These are phyloP conservation scores for Cyprinodon tularosa DNA, from an alignment of 2,113 vertebrate species.

Conservation along the genomic window DNA sequence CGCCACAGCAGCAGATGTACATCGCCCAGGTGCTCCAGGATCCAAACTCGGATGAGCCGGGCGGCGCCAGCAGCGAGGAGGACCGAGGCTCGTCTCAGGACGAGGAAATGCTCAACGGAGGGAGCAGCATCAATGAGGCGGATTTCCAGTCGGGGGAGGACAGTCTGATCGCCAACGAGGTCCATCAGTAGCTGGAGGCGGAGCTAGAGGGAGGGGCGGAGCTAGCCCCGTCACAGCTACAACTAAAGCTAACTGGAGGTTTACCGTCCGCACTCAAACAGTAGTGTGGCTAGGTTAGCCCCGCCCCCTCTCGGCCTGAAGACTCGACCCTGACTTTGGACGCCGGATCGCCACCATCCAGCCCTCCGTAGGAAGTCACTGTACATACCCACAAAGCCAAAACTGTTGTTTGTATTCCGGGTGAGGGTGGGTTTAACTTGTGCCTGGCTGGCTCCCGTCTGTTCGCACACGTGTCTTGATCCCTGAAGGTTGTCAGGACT, in stretches of 20 bases:
- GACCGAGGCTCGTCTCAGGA: conserved; percentile 89
- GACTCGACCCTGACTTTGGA: conserved; percentile 69
- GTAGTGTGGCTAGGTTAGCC: conserved; percentile 40
- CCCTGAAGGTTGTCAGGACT: conserved; percentile 13
- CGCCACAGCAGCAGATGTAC: conserved; percentile 87
- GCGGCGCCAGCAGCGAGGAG: conserved; percentile 80
- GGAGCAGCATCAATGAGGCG: conserved; percentile 90
- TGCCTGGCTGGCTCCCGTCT: conserved; percentile 55
- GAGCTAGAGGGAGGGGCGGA: conserved; percentile 55
- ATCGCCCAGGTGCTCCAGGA: conserved; percentile 98
- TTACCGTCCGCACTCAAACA: conserved; percentile 24
- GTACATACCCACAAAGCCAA: conserved; percentile 67
- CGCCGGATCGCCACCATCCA: conserved; percentile 46
- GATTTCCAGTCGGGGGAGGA: conserved; percentile 99
- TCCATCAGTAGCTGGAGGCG: conserved; percentile 80
- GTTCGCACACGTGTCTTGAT: conserved; percentile 52
- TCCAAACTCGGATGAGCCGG: conserved; percentile 84
- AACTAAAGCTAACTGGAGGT: conserved; percentile 28
- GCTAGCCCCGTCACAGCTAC: conserved; percentile 33
- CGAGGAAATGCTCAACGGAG: conserved; percentile 88
- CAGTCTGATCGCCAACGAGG: conserved; percentile 98
- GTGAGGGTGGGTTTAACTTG: conserved; percentile 29
- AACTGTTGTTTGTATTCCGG: conserved; percentile 19
- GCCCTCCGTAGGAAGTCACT: conserved; percentile 46
- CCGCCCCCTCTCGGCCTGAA: conserved; percentile 48